Evolutionary conservation across 1,140 invertebrate genomes (phyloP), one percentile per base, ranked within the genome.

Genomic region (Drosophila chauvacae): DNA sequence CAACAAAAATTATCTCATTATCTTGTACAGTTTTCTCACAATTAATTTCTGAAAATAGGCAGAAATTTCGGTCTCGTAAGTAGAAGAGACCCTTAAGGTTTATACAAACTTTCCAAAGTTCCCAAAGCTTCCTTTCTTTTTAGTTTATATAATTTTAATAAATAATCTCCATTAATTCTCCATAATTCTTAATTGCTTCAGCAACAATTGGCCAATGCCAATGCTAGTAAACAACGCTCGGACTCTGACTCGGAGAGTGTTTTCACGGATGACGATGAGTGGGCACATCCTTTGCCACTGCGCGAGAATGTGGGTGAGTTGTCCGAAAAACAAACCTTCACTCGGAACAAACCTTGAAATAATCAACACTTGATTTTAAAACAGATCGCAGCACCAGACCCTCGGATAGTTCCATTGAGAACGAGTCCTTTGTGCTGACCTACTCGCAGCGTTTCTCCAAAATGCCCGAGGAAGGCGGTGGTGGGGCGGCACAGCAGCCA

Each of bases 171-270:
- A n/a, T n/a, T n/a, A n/a, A n/a, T n/a, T n/a, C n/a, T n/a, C n/a
- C n/a, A n/a, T 3, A 14, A 11, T 13, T 37, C 13, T 37, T 42
- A 4, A 26, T 7, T 33, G 18, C 39, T 77, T 23, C 41, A 77
- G 70, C 84, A 92, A 72, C 85, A 82, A 56, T 50, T 88, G 75
- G 76, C 90, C 18, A 88, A 60, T 83, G 81, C 73, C 23, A 79
- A 48, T 73, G 68, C 56, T 28, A 51, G 58, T 28, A 87, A 83
- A 33, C 72, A 90, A 55, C 94, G 66, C 76, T 94, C 78, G 35
- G 94, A 94, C 68, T 94, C 94, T 0, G 94, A 94, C 85, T 94
- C 93, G 0, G 94, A 95, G 73, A 94, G 93, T 78, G 94, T 95
- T 2, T 95, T 95, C 64, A 94, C 94, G 28, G 94, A 95, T 77